phyloP scores from a whole-genome alignment of 1,140 invertebrate genomes.

The Drosophila bocqueti region DNA sequence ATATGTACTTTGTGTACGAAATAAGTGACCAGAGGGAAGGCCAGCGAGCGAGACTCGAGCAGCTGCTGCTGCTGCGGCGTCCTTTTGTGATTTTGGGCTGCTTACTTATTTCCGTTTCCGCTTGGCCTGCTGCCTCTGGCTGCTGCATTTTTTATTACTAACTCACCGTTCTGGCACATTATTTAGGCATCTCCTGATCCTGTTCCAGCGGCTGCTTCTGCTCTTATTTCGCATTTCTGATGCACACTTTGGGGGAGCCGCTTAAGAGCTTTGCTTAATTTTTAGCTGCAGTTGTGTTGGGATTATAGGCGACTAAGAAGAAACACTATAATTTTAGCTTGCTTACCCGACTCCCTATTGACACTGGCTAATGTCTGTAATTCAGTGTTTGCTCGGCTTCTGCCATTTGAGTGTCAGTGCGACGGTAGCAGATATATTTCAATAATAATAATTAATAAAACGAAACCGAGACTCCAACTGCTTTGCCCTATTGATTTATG shows the following conservation, averaged over 20 bases:
- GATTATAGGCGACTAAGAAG: slow-evolving; percentile 15
- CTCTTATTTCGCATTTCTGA: slow-evolving; percentile 17
- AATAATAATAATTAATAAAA: slow-evolving; percentile 77
- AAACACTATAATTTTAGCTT: slow-evolving; percentile 33
- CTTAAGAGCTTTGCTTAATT: slow-evolving; percentile 49
- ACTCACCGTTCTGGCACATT: slow-evolving; percentile 30
- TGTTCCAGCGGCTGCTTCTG: background rate
- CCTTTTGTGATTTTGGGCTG: slow-evolving; percentile 37
- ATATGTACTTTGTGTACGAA: slow-evolving; percentile 69
- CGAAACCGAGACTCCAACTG: slow-evolving; percentile 35
- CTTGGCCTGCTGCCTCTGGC: slow-evolving; percentile 41
- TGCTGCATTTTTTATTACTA: slow-evolving; percentile 61
- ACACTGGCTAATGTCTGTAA: slow-evolving; percentile 42
- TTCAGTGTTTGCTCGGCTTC: slow-evolving; percentile 39
- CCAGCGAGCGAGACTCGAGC: background rate
- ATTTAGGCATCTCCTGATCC: slow-evolving; percentile 30
- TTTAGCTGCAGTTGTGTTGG: slow-evolving; percentile 31
- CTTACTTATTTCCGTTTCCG: slow-evolving; percentile 68
- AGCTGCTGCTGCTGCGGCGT: slow-evolving; percentile 27
- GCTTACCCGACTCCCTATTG: slow-evolving; percentile 17
- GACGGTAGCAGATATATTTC: slow-evolving; percentile 41
- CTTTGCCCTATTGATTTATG: slow-evolving; percentile 48
- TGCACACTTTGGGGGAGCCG: slow-evolving; percentile 32
- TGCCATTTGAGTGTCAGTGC: slow-evolving; percentile 19
- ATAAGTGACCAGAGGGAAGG: slow-evolving; percentile 42